These are phyloP conservation scores for Melanostigma gelatinosum DNA, from an alignment of 2,113 vertebrate genomes.

Conservation along the genomic window DNA sequence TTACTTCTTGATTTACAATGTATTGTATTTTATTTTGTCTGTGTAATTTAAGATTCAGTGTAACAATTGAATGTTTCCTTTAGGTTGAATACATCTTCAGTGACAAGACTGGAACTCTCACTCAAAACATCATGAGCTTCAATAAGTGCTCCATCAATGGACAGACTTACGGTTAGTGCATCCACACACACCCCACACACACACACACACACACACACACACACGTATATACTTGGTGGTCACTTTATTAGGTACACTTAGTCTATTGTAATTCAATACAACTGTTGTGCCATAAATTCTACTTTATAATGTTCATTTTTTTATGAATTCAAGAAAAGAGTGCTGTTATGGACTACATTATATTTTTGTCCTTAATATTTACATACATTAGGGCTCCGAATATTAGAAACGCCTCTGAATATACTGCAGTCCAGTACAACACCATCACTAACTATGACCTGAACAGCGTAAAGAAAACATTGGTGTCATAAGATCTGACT, in stretches of 20 bases:
- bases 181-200: background rate
- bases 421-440: background rate
- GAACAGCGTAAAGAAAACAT: background rate
- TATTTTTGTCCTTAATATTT: background rate
- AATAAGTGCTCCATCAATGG: constrained; percentile 93
- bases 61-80: background rate
- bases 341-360: background rate
- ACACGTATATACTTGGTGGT: background rate
- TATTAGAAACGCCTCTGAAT: background rate
- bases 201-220: background rate
- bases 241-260: background rate
- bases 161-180: constrained; percentile 85
- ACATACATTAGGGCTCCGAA: background rate
- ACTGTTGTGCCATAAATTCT: background rate
- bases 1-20: background rate
- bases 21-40: background rate
- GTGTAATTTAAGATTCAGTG: background rate
- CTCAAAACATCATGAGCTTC: constrained; percentile 97
- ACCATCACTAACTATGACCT: background rate
- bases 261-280: background rate
- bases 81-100: constrained; percentile 95
- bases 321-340: background rate
- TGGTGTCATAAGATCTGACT: background rate
- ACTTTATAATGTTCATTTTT: background rate
- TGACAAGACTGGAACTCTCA: constrained; percentile 94